A percentile compares a stretch with the other conserved stretches of the same genome.
Conservation (phyloP, 2,113 vertebrate species). For the Felis chaus region DNA sequence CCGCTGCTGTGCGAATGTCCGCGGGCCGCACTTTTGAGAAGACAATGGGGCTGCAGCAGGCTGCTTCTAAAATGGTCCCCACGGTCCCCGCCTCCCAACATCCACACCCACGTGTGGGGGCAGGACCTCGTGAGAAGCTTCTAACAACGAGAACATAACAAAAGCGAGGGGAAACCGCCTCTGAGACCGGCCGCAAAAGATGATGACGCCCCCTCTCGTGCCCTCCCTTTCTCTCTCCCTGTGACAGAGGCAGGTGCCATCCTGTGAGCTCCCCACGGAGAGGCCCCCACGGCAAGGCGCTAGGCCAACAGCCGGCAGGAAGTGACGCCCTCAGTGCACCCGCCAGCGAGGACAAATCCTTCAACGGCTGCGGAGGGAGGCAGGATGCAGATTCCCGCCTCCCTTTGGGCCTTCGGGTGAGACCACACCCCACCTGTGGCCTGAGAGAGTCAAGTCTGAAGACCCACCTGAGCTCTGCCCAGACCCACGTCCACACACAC, state of each 20-base stretch:
- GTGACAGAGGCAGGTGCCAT: neutral
- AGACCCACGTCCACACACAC: neutral
- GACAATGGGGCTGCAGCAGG: too few relatives aligned
- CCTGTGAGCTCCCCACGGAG: neutral
- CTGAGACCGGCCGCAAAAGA: neutral
- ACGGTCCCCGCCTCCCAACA: neutral
- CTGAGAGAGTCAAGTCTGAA: neutral
- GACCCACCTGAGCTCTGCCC: too few relatives aligned
- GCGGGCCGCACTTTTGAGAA: neutral
- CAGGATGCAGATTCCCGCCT: too few relatives aligned
- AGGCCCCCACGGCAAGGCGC: neutral
- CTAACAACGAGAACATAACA: neutral
- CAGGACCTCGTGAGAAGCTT: neutral
- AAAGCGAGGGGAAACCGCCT: neutral
- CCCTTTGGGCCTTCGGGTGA: accelerated
- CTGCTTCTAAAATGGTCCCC: neutral
- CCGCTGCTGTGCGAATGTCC: too few relatives aligned
- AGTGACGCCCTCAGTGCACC: neutral
- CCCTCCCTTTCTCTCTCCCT: neutral
- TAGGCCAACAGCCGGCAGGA: neutral
- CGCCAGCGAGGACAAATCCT: neutral
- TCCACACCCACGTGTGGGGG: too few relatives aligned
- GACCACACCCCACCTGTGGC: neutral
- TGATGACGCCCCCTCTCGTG: neutral
- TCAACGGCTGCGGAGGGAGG: neutral